phyloP scores from a whole-genome alignment of 2,113 vertebrate genomes.

The Psettodes erumei region DNA sequence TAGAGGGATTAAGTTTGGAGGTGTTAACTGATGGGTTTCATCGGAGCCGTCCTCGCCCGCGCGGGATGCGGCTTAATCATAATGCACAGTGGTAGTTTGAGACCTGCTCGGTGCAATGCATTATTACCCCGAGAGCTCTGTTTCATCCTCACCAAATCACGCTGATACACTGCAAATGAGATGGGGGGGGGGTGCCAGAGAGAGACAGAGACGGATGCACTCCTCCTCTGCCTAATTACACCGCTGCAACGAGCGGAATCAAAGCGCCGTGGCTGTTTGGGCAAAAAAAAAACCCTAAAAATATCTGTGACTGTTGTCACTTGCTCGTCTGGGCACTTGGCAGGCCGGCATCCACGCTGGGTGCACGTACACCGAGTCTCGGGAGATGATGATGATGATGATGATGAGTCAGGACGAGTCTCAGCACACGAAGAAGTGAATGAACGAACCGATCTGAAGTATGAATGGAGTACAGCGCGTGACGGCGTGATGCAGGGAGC shows the following conservation, averaged over 20 bases:
- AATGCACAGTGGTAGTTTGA: constrained; percentile 44
- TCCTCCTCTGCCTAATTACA: constrained; percentile 55
- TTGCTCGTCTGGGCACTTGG: constrained; percentile 4
- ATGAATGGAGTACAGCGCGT: not conserved
- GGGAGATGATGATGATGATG: too few relatives aligned
- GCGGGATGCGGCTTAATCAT: constrained; percentile 27
- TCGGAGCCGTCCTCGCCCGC: constrained; percentile 10
- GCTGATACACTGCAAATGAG: constrained; percentile 64
- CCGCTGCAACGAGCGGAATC: constrained; percentile 40
- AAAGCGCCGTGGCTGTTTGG: constrained; percentile 45
- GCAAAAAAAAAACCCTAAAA: constrained; percentile 1
- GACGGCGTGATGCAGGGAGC: not conserved
- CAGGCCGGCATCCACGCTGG: not conserved
- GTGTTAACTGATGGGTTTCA: constrained; percentile 41
- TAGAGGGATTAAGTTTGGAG: constrained; percentile 35
- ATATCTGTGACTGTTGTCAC: constrained; percentile 15
- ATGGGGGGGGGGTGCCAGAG: constrained; percentile 41
- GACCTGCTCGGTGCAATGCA: constrained; percentile 56
- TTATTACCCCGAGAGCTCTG: constrained; percentile 62
- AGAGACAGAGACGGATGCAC: constrained; percentile 28
- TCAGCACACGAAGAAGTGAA: not conserved
- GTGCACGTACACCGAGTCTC: too few relatives aligned
- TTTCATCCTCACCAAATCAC: constrained; percentile 60
- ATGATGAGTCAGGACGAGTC: not conserved
- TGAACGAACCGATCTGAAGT: not conserved